phyloP scores from a whole-genome alignment of 2,113 vertebrate species.

The Gambusia affinis region DNA sequence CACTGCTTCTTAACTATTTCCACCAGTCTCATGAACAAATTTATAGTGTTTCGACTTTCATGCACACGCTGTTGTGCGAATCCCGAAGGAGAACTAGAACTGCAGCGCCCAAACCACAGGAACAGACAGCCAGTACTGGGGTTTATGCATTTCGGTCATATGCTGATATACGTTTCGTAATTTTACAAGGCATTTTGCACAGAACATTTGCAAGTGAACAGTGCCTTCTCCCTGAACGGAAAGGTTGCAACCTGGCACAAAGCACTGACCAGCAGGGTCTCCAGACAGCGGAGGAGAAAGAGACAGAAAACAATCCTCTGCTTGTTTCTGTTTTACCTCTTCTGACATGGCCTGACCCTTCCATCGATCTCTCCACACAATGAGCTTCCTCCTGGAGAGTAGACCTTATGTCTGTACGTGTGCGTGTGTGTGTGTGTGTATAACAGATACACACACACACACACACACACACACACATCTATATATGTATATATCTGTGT shows the following conservation, averaged over 20 bases:
- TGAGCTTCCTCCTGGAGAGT: slow-evolving; percentile 66
- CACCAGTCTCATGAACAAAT: neutral
- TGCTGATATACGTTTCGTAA: neutral
- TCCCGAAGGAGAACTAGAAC: neutral
- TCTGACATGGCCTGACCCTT: slow-evolving; percentile 73
- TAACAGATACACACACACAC: no score
- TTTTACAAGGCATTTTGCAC: slow-evolving; percentile 26
- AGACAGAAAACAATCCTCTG: slow-evolving; percentile 72
- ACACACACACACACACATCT: no score
- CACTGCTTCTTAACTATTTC: neutral
- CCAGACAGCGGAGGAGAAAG: slow-evolving; percentile 61
- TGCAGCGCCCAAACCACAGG: no score
- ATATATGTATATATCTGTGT: slow-evolving; percentile 5
- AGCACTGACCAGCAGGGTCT: slow-evolving; percentile 63
- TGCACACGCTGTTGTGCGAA: neutral
- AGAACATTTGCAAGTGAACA: slow-evolving; percentile 40
- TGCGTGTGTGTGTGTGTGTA: neutral
- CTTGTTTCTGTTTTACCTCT: slow-evolving; percentile 76
- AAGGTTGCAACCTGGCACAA: slow-evolving; percentile 61
- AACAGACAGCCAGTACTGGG: neutral
- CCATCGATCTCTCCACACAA: slow-evolving; percentile 74
- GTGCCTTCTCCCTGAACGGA: slow-evolving; percentile 46
- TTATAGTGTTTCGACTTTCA: neutral
- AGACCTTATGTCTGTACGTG: slow-evolving; percentile 23
- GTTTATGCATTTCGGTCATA: neutral